Conservation (phyloP, 2,797 vertebrate genomes). For the Melanotaenia pygmaea region DNA sequence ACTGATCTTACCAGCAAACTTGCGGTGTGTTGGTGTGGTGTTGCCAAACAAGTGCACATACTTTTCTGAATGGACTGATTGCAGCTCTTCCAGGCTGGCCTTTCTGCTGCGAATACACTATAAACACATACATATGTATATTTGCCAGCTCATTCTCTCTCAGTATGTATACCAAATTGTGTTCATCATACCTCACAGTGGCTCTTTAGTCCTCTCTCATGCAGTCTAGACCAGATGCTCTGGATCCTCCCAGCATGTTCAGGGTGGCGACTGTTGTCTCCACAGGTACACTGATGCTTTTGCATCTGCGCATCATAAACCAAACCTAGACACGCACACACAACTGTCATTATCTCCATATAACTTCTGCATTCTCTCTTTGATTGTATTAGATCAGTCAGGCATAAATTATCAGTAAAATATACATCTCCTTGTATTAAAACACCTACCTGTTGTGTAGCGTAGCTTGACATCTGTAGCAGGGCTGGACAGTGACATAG, state of each 20-base stretch:
- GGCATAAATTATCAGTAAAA: background rate
- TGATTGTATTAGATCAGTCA: background rate
- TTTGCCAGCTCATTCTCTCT: background rate
- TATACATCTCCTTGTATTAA: background rate
- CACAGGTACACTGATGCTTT: conserved; percentile 91
- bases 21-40: conserved; percentile 88
- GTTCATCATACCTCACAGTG: conserved; percentile 87
- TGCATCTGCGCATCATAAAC: conserved; percentile 92
- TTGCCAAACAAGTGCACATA: conserved; percentile 89
- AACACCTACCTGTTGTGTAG: conserved; percentile 88
- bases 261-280: conserved; percentile 89
- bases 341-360: background rate
- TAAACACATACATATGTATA: conserved; percentile 21
- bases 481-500: conserved; percentile 68
- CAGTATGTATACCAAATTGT: background rate
- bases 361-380: background rate
- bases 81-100: conserved; percentile 89
- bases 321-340: conserved; percentile 82
- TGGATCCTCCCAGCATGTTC: conserved; percentile 90
- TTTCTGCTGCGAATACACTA: conserved; percentile 85
- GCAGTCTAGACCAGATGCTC: conserved; percentile 93
- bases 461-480: conserved; percentile 79
- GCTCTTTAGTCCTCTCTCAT: conserved; percentile 87
- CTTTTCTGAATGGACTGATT: conserved; percentile 87
- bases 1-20: conserved; percentile 69